Evolutionary conservation across 2,888 invertebrate genomes (phyloP), one percentile per base, ranked within the genome.

Genomic region (Spodoptera picta): DNA sequence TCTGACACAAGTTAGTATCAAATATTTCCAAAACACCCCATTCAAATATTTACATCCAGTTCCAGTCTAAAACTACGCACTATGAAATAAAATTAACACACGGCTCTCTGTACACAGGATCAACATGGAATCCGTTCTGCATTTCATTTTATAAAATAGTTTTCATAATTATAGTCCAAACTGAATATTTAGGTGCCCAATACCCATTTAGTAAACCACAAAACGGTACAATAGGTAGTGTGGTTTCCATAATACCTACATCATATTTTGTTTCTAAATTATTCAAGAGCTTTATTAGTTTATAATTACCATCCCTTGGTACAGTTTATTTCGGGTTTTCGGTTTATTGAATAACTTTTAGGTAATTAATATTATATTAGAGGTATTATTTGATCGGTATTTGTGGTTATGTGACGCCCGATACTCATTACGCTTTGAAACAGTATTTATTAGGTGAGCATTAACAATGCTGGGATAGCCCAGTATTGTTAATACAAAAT

Each of bases 281-380:
- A 75, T 77, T 58, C 42, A 41, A 45, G 54, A 36, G 52, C 57
- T 47, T 57, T 49, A 75, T 63, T 64, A 45, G 23, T 42, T 23
- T 1, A 43, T 53, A 60, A 66, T 67, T 54, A 77, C 2, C 47
- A 56, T 55, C 11, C 54, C 7, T 14, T 47, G 10, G 46, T 24
- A 31, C 60, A 49, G 50, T 57, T 56, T 58, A 50, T 50, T 45
- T 42, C 31, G 43, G 47, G 53, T 58, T 23, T 9, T 47, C 7
- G 9, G n/a, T 50, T 0, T 65, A 56, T 51, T 66, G 23, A 51
- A 66, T 55, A 55, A 43, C 45, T 46, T 58, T 59, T 27, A 9
- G 36, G 23, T 73, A 59, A 47, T 54, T n/a, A 45, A 73, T 52
- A 41, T 27, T 36, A 43, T 51, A 36, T 47, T 52, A n/a, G n/a